Evolutionary conservation across 1,140 invertebrate species (phyloP).

Genomic region (Psilanteris sp.): DNA sequence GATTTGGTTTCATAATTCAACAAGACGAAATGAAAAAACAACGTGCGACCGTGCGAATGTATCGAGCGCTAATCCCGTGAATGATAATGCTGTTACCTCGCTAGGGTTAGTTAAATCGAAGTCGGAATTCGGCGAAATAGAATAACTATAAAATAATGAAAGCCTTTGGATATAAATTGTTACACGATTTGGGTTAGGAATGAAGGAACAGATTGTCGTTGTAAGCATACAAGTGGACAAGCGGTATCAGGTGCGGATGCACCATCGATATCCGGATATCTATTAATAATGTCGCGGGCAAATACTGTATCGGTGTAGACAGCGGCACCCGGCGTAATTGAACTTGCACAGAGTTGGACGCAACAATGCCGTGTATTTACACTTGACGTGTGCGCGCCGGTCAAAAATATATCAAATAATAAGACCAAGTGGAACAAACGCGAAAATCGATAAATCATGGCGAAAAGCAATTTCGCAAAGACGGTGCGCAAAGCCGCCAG

Average conservation of each 20-base stretch:
- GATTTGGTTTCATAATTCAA: too few relatives aligned
- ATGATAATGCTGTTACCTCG: too few relatives aligned
- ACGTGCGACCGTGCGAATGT: too few relatives aligned
- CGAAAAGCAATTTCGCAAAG: constrained; percentile 48
- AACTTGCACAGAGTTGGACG: constrained; percentile 34
- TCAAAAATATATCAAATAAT: constrained; percentile 43
- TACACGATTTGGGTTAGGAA: constrained; percentile 1
- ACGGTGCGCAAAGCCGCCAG: constrained; percentile 32
- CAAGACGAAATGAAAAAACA: too few relatives aligned
- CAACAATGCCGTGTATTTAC: constrained; percentile 46
- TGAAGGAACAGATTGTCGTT: constrained; percentile 2
- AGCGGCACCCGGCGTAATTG: constrained; percentile 33
- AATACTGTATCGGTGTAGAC: constrained; percentile 13
- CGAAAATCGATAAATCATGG: constrained; percentile 44
- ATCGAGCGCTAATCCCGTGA: too few relatives aligned
- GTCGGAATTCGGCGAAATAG: too few relatives aligned
- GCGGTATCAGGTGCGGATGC: constrained; percentile 48
- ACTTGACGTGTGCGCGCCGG: constrained; percentile 21
- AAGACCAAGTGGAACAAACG: constrained; percentile 18
- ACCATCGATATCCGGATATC: constrained; percentile 50
- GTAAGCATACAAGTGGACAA: constrained; percentile 11
- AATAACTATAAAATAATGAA: too few relatives aligned
- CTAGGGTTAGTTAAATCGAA: too few relatives aligned
- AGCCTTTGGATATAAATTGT: constrained; percentile 2
- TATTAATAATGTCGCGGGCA: constrained; percentile 51